Percentiles rank a stretch among this genome's conserved stretches.
phyloP scores from a whole-genome alignment of 1,140 invertebrate species.

The Drosophila trapezifrons region DNA sequence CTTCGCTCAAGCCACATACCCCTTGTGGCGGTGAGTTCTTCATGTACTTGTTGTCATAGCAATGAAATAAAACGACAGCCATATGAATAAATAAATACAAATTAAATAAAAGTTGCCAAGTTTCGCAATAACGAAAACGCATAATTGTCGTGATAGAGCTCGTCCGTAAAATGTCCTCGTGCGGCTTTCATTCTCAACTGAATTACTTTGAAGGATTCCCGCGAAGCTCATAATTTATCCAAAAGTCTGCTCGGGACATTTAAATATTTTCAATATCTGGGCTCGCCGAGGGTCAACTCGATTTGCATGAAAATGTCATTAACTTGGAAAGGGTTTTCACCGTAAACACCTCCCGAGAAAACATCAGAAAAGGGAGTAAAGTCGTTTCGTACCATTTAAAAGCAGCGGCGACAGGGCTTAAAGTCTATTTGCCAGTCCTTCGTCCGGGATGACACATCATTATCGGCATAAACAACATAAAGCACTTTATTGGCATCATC shows the following conservation, averaged over 20 bases:
- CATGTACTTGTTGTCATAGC: conserved; percentile 49
- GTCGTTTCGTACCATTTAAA: conserved; percentile 34
- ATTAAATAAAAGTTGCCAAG: conserved; percentile 70
- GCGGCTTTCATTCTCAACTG: conserved; percentile 4
- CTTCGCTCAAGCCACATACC: neutral
- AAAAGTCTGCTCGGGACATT: conserved; percentile 55
- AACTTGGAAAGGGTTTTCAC: conserved; percentile 41
- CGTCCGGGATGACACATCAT: conserved; percentile 64
- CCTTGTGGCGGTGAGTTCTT: neutral
- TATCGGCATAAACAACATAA: conserved; percentile 78
- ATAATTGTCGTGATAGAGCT: conserved; percentile 53
- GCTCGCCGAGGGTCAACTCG: conserved; percentile 30
- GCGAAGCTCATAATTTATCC: conserved; percentile 48
- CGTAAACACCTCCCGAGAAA: conserved; percentile 36
- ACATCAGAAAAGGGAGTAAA: conserved; percentile 63
- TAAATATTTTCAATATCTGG: conserved; percentile 53
- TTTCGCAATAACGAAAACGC: conserved; percentile 49
- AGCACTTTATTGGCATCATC: conserved; percentile 78
- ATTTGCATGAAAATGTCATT: conserved; percentile 69
- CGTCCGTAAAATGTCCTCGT: neutral
- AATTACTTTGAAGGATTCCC: conserved; percentile 19
- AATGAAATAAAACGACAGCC: conserved; percentile 60
- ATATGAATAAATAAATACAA: conserved; percentile 74
- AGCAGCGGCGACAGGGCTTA: neutral
- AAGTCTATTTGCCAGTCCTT: conserved; percentile 21